phyloP scores from a whole-genome alignment of 2,797 vertebrate genomes.

The Karalla daura region DNA sequence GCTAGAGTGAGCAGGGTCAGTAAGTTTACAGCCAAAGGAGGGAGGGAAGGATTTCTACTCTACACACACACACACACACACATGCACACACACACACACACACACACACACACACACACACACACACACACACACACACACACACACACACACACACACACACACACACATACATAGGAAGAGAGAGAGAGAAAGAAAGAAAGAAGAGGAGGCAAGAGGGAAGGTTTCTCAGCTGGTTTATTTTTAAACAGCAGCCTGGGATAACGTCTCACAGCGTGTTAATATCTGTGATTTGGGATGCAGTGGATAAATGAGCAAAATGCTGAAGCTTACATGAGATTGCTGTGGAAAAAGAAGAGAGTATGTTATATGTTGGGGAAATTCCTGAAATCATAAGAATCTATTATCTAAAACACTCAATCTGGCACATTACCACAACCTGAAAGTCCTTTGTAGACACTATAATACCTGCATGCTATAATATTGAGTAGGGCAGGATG shows the following conservation, averaged over 20 bases:
- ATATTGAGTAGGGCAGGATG: too few species aligned
- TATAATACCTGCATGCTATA: too few species aligned
- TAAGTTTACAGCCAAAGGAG: conserved; percentile 67
- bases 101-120: conserved; percentile 25
- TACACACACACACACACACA: conserved; percentile 20
- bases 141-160: conserved; percentile 1
- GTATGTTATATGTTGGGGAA: too few species aligned
- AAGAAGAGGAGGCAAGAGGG: conserved; percentile 19
- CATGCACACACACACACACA: not conserved
- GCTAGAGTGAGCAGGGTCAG: conserved; percentile 74
- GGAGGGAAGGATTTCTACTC: conserved; percentile 50
- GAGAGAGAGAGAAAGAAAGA: conserved; percentile 15
- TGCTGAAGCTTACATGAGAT: too few species aligned
- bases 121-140: conserved; percentile 5
- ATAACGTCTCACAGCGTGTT: conserved; percentile 24
- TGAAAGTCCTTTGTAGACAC: too few species aligned
- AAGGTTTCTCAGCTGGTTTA: conserved; percentile 37
- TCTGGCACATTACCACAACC: too few species aligned
- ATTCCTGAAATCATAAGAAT: too few species aligned
- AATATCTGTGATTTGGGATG: conserved; percentile 20
- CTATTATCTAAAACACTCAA: too few species aligned
- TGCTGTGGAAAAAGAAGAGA: too few species aligned
- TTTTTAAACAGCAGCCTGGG: conserved; percentile 43
- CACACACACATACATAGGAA: conserved; percentile 21
- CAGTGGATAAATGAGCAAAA: not conserved